Evolutionary conservation across 2,113 vertebrate genomes (phyloP).

Genomic region (Gorsachius goisagi): DNA sequence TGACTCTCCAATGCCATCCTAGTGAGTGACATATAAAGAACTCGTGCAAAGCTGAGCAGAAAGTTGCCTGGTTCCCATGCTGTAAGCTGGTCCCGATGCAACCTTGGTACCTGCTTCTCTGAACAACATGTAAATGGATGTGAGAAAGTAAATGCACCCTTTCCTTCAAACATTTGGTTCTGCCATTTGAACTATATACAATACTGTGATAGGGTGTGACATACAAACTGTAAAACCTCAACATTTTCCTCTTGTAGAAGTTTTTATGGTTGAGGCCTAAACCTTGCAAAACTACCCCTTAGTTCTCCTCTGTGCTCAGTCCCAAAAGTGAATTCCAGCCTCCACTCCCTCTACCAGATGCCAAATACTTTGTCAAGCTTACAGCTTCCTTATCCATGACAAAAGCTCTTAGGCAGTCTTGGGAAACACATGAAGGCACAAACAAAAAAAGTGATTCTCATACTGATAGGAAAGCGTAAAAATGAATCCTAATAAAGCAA

Average conservation of each 20-base stretch:
- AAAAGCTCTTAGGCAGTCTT: background rate
- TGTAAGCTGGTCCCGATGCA: background rate
- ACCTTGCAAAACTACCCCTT: background rate
- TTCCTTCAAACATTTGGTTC: background rate
- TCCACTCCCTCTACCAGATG: background rate
- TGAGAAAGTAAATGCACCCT: background rate
- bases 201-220: accelerated
- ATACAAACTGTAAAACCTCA: background rate
- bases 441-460: background rate
- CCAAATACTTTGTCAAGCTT: background rate
- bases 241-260: background rate
- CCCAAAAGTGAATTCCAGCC: background rate
- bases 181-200: background rate
- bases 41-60: background rate
- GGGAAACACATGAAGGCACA: background rate
- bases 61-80: background rate
- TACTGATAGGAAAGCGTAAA: background rate
- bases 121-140: background rate
- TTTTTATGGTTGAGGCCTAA: background rate
- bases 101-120: background rate
- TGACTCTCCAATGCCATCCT: background rate
- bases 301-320: background rate
- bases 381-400: background rate
- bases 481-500: background rate
- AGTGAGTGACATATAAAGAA: background rate